Base-by-base conservation (phyloP, 1,140 invertebrate species). In the Nasonia vitripennis region DNA sequence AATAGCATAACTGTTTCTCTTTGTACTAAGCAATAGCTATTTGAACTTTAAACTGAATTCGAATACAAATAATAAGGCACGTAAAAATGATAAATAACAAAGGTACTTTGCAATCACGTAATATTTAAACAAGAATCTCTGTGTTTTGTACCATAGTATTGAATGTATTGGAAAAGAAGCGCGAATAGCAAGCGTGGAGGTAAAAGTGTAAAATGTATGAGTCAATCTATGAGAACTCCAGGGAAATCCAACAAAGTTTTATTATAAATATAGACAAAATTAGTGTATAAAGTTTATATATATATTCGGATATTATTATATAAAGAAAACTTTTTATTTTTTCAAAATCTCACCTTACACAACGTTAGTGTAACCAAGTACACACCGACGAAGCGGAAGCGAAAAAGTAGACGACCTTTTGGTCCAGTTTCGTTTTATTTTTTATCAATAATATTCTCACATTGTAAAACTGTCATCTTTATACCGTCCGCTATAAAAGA, bases 21-120 rank as follows among this genome's bases (percentile, higher is more conserved):
- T 92, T 93, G 90, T 92, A 93, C 90, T 92, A 92, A 89, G 89
- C 90, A 92, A 92, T 92, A 93, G 91, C 89, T 91, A 91, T 92
- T 93, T 88, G 87, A 90, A 73, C 41, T 80, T 79, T 68, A 68
- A 85, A 81, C 37, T 81, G 34, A 79, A 84, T 62, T 79, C 75
- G 51, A 81, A 85, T 85, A 81, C 55, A 71, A 84, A 73, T 73
- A 79, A 84, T 84, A 79, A 68, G 78, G 79, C 73, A 77, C 68
- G 70, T 85, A 81, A 77, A 78, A 70, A 77, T 14, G 87, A 88
- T 90, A 87, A 87, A 89, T 88, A 88, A 87, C 86, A 84, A 89
- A 88, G 88, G 87, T 85, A 88, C 83, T 88, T 88, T 91, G 89
- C 90, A 89, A 91, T 92, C 89, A 90, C 91, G 91, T 93, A 92